Percentiles rank a stretch among this genome's conserved stretches.
Evolutionary conservation across 2,888 invertebrate species (phyloP).

Genomic region (Allophyes oxyacanthae): DNA sequence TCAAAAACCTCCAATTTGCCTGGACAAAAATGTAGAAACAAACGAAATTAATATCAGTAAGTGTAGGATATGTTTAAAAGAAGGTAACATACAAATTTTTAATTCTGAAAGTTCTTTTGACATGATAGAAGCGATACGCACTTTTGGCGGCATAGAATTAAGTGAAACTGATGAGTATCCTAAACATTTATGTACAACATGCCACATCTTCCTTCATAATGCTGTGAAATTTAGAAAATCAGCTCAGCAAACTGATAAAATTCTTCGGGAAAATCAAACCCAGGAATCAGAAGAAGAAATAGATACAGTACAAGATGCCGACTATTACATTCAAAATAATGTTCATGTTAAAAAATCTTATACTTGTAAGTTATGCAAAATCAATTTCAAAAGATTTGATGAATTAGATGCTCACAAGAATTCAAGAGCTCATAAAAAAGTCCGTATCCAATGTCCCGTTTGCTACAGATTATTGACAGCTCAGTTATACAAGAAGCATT

Average conservation of each 20-base stretch:
- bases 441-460: constrained; percentile 57
- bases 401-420: constrained; percentile 59
- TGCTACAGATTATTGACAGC: constrained; percentile 56
- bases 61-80: constrained; percentile 76
- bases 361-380: constrained; percentile 44
- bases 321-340: constrained; percentile 4
- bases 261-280: constrained; percentile 51
- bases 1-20: background rate
- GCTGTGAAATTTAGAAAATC: constrained; percentile 69
- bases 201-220: constrained; percentile 63
- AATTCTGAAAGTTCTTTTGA: constrained; percentile 51
- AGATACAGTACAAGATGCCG: constrained; percentile 1
- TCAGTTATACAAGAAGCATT: constrained; percentile 61
- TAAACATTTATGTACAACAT: constrained; percentile 68
- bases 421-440: constrained; percentile 53
- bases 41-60: constrained; percentile 11
- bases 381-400: constrained; percentile 50
- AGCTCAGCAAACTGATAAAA: constrained; percentile 66
- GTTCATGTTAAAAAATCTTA: constrained; percentile 9
- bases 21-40: background rate
- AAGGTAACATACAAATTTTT: constrained; percentile 69
- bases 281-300: constrained; percentile 21
- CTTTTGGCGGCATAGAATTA: constrained; percentile 66
- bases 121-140: constrained; percentile 66
- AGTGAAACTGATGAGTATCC: constrained; percentile 66